Evolutionary conservation across 2,888 invertebrate species (phyloP).

Genomic region (Pomacea canaliculata): DNA sequence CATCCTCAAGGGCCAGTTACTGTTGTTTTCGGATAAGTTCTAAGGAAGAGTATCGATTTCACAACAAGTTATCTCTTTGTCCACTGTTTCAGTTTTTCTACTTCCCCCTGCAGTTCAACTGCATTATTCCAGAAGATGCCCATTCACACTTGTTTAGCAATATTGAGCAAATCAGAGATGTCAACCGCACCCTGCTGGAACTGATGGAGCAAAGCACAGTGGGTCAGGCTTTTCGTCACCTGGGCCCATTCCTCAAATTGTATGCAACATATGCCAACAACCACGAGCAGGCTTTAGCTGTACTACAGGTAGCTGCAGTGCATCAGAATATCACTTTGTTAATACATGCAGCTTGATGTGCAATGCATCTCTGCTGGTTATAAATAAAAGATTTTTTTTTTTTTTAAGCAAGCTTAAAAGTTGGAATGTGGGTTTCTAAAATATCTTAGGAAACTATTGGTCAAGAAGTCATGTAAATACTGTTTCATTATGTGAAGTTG

Average conservation of each 20-base stretch:
- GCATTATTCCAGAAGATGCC: constrained; percentile 60
- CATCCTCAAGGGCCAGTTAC: too few species aligned
- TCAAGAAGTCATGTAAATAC: too few species aligned
- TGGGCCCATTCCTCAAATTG: constrained; percentile 83
- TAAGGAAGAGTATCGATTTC: too few species aligned
- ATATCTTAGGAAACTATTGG: too few species aligned
- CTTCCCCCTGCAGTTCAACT: constrained; percentile 61
- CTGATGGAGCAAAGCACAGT: constrained; percentile 73
- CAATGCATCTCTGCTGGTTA: too few species aligned
- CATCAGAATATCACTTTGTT: too few species aligned
- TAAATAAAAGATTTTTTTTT: too few species aligned
- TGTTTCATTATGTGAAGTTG: too few species aligned
- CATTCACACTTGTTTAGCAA: constrained; percentile 66
- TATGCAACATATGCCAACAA: constrained; percentile 84
- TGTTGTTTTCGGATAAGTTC: too few species aligned
- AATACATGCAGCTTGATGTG: too few species aligned
- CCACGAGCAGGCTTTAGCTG: constrained; percentile 76
- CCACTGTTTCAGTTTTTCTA: constrained; percentile 61
- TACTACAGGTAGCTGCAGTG: constrained; percentile 74
- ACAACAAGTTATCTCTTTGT: background rate
- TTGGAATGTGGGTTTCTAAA: too few species aligned
- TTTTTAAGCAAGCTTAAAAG: too few species aligned
- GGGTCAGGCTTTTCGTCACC: constrained; percentile 77
- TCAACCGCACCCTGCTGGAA: constrained; percentile 67
- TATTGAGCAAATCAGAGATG: constrained; percentile 69